Evolutionary conservation across 2,113 vertebrate species (phyloP).

Genomic region (Athene cunicularia): DNA sequence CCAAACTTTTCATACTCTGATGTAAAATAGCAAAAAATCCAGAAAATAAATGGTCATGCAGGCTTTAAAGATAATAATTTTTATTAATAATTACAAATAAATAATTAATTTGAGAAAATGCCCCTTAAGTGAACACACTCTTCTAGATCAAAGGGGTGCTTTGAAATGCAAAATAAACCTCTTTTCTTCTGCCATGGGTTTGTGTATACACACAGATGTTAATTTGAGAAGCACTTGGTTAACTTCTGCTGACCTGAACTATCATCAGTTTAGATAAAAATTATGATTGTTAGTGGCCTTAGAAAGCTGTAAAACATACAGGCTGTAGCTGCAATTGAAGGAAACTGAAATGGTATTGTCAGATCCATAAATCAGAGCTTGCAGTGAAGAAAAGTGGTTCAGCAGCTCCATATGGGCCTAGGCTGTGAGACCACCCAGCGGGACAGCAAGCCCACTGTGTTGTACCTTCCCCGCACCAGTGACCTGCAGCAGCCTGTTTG

Average conservation of each 20-base stretch:
- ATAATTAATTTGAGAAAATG: not conserved
- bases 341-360: not conserved
- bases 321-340: not conserved
- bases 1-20: not conserved
- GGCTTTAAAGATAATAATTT: not conserved
- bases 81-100: not conserved
- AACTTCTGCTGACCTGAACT: not conserved
- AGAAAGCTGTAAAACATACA: not conserved
- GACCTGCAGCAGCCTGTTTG: not conserved
- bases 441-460: accelerated
- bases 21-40: not conserved
- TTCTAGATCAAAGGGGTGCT: not conserved
- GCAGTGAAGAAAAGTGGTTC: not conserved
- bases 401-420: not conserved
- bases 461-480: not conserved
- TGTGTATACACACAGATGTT: not conserved
- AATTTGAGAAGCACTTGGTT: not conserved
- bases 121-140: not conserved
- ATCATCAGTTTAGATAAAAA: not conserved
- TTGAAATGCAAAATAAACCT: constrained; percentile 12
- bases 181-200: constrained; percentile 4
- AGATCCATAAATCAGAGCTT: not conserved
- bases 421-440: not conserved
- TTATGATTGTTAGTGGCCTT: not conserved
- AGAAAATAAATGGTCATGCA: not conserved